These are phyloP conservation scores for Muschampia plurimacula DNA, from an alignment of 2,888 invertebrate species.

Conservation along the genomic window DNA sequence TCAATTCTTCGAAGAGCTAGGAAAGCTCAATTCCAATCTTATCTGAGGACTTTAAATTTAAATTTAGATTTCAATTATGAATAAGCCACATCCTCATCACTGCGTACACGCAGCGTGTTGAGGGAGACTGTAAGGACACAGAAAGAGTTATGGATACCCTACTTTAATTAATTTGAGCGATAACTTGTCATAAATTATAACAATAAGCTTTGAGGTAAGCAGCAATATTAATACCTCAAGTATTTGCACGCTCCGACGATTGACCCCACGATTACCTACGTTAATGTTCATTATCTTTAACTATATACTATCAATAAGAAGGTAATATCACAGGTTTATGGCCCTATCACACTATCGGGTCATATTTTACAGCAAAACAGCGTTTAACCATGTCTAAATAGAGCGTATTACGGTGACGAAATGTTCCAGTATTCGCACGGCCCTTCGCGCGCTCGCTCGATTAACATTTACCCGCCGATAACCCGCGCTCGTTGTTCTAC, in stretches of 20 bases:
- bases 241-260: not conserved
- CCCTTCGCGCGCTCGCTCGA: slow-evolving; percentile 64
- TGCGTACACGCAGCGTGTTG: too few relatives aligned
- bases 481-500: slow-evolving; percentile 35
- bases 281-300: not conserved
- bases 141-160: not conserved
- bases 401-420: slow-evolving; percentile 55
- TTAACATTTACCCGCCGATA: slow-evolving; percentile 56
- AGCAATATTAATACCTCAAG: not conserved
- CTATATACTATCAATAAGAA: not conserved
- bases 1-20: too few relatives aligned
- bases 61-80: too few relatives aligned
- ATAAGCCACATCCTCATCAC: too few relatives aligned
- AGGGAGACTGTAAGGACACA: too few relatives aligned
- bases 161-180: not conserved
- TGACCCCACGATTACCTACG: not conserved
- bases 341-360: slow-evolving; percentile 29
- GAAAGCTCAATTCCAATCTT: too few relatives aligned
- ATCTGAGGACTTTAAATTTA: too few relatives aligned
- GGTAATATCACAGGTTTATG: slow-evolving; percentile 15
- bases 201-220: not conserved
- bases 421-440: slow-evolving; percentile 70
- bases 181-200: not conserved
- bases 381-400: slow-evolving; percentile 31
- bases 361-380: slow-evolving; percentile 32